A percentile compares a stretch with the other conserved stretches of the same genome.
phyloP scores from a whole-genome alignment of 2,113 vertebrate species.

The Raphicerus campestris region DNA sequence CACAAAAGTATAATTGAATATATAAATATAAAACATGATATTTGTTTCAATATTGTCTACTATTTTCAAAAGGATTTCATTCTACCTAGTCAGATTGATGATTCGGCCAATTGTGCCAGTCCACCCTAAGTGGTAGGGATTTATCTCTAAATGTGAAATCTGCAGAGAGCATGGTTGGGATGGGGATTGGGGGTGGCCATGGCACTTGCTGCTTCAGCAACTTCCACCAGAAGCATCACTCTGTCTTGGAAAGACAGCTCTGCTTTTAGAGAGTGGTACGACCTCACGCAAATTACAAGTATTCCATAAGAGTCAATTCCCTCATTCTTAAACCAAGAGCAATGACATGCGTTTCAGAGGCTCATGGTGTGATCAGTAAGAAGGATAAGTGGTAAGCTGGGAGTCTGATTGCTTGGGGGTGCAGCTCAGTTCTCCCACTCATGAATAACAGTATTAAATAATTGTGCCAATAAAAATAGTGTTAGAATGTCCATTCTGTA shows the following conservation, averaged over 20 bases:
- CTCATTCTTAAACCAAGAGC: neutral
- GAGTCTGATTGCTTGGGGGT: neutral
- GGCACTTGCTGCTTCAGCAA: neutral
- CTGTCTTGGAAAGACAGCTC: neutral
- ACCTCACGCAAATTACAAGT: neutral
- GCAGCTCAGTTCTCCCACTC: neutral
- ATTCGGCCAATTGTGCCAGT: neutral
- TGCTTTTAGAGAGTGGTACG: rapidly evolving
- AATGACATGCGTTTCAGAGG: neutral
- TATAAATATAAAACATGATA: neutral
- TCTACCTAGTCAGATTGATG: neutral
- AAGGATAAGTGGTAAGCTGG: neutral
- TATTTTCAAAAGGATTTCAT: neutral
- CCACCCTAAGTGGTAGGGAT: neutral
- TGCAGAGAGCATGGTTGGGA: rapidly evolving
- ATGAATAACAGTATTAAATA: neutral
- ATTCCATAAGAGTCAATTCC: neutral
- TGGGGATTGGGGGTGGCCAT: rapidly evolving
- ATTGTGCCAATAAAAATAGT: neutral
- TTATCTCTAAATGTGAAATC: neutral
- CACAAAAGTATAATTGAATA: neutral
- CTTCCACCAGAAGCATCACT: neutral
- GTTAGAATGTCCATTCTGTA: neutral
- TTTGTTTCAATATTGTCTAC: neutral
- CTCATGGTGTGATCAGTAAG: neutral